These are phyloP conservation scores for Conus betulinus DNA, from an alignment of 1,140 invertebrate species.

Conservation along the genomic window DNA sequence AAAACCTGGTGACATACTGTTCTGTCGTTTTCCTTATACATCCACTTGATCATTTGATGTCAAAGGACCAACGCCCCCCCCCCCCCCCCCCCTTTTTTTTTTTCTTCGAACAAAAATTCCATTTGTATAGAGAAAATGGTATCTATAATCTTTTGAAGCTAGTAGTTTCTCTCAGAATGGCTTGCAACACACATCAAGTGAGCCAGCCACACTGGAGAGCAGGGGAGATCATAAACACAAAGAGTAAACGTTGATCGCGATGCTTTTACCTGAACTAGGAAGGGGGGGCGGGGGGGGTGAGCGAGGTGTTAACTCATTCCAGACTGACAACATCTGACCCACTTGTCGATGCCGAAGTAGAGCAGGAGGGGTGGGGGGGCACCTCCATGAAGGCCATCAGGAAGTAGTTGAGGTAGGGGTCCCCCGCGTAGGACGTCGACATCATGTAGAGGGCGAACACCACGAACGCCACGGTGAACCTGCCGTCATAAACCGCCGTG, in stretches of 20 bases:
- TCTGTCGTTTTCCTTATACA: too few relatives aligned
- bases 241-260: too few relatives aligned
- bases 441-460: conserved; percentile 31
- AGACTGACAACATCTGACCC: too few relatives aligned
- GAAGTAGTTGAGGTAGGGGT: conserved; percentile 33
- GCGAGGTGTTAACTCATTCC: neutral
- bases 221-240: too few relatives aligned
- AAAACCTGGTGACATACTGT: too few relatives aligned
- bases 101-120: too few relatives aligned
- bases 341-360: conserved; percentile 12
- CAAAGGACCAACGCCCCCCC: too few relatives aligned
- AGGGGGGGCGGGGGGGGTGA: neutral
- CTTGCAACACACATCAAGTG: too few relatives aligned
- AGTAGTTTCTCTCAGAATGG: neutral
- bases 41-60: too few relatives aligned
- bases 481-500: neutral
- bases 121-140: too few relatives aligned
- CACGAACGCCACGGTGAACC: conserved; percentile 31
- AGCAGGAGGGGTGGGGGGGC: neutral
- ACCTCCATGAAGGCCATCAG: conserved; percentile 19
- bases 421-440: conserved; percentile 21
- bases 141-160: neutral
- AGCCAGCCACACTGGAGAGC: too few relatives aligned
- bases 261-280: neutral
- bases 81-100: too few relatives aligned